Base-by-base conservation (phyloP, 2,797 vertebrate species). In the Periparus ater region DNA sequence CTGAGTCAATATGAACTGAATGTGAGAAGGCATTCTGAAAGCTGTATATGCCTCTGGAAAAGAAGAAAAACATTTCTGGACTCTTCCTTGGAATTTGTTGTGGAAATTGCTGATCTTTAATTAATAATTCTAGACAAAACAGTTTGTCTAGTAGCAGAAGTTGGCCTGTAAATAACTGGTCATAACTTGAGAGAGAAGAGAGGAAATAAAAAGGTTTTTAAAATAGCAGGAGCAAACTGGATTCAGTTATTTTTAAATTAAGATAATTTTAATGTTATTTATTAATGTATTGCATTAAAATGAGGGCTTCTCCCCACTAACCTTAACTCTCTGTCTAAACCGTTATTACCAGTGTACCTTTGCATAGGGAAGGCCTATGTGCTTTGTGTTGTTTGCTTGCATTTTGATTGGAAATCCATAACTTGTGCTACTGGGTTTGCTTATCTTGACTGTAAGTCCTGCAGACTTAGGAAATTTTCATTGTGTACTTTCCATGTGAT, bases 81-180 rank as follows among this genome's bases (percentile, higher is more conserved):
- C 50, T 88, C 32, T 93, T 88, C 60, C 40, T 73, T 60, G 77
- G 71, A 63, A 92, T 85, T 79, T 91, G 13, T 60, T 94, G 70
- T 40, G 60, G 48, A 96, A 91, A 84, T 67, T 51, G 30, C 45
- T 92, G 55, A 57, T 76, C 22, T 91, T 55, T 93, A 81, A 84
- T 94, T 85, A 92, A 44, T 84, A 63, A 86, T 90, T 93, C 48
- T 63, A 73, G 55, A n/a, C 60, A 86, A 71, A 93, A 58, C 25
- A 83, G 22, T 86, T 95, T 57, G 30, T 78, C 18, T 48, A 50
- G 66, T 85, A 68, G 34, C 85, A 81, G 73, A 91, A n/a, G 29
- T 40, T 91, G 29, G 8, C 34, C 38, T 86, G 34, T 88, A 91
- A 88, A 74, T 93, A 88, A 73, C 51, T 58, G 60, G 38, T 76